Conservation (phyloP, 1,140 invertebrate species). For the Idris sp. region DNA sequence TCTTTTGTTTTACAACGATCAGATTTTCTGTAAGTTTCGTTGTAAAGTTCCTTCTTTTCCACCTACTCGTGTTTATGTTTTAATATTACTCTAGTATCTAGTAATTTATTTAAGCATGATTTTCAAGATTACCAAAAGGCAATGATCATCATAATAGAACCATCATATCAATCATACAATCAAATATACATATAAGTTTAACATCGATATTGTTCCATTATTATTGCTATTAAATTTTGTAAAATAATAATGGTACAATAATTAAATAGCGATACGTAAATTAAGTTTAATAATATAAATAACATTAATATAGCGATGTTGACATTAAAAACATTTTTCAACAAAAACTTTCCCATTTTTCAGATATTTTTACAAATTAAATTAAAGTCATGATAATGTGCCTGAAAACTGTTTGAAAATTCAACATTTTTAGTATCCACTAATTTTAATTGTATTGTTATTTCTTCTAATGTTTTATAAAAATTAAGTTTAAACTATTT, state of each 20-base stretch:
- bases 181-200: conserved; percentile 63
- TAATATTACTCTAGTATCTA: conserved; percentile 69
- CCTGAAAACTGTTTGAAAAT: conserved; percentile 22
- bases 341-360: conserved; percentile 22
- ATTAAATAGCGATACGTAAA: conserved; percentile 32
- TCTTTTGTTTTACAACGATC: conserved; percentile 24
- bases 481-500: too few species aligned
- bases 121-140: conserved; percentile 63
- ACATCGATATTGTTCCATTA: conserved; percentile 41
- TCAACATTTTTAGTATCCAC: not conserved
- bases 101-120: conserved; percentile 75
- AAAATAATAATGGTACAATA: conserved; percentile 48
- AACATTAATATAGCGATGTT: conserved; percentile 39
- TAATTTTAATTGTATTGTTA: conserved; percentile 13
- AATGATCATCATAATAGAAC: conserved; percentile 65
- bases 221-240: conserved; percentile 34
- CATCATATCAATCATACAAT: conserved; percentile 76
- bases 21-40: not conserved
- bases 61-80: conserved; percentile 71
- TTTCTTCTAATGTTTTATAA: too few species aligned
- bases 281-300: conserved; percentile 36
- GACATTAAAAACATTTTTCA: conserved; percentile 22
- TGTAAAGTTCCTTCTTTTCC: conserved; percentile 45
- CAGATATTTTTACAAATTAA: conserved; percentile 36
- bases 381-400: conserved; percentile 32